Percentiles rank a stretch among this genome's conserved stretches.
These are phyloP conservation scores for Guaruba guarouba DNA, from an alignment of 2,113 vertebrate species.

Conservation along the genomic window DNA sequence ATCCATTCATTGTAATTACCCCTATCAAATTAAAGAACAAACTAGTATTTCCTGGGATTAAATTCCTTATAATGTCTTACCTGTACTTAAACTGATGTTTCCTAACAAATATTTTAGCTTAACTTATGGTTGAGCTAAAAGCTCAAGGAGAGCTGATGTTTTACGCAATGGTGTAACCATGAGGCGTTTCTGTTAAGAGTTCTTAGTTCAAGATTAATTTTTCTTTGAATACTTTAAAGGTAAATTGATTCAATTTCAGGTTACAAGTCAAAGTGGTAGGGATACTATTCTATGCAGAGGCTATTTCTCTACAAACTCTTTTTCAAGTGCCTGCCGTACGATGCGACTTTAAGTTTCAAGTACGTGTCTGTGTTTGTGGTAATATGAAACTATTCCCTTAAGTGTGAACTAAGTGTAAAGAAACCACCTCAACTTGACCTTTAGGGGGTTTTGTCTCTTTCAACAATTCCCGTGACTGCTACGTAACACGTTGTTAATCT, in stretches of 20 bases:
- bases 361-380: not conserved
- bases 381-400: rapidly evolving
- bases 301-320: not conserved
- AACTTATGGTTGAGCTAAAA: not conserved
- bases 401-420: not conserved
- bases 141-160: not conserved
- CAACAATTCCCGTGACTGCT: not conserved
- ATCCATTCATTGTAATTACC: not conserved
- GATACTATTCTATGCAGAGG: not conserved
- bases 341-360: not conserved
- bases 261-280: not conserved
- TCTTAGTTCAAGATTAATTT: not conserved
- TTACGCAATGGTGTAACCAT: not conserved
- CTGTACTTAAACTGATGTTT: not conserved
- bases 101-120: not conserved
- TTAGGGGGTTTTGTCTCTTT: not conserved
- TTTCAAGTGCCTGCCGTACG: not conserved
- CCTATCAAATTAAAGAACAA: not conserved
- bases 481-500: rapidly evolving
- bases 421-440: not conserved
- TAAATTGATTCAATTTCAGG: not conserved
- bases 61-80: not conserved
- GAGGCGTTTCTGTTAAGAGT: not conserved
- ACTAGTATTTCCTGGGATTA: not conserved
- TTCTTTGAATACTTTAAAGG: not conserved